Evolutionary conservation across 2,888 invertebrate species (phyloP).

Genomic region (Taenaris catops): DNA sequence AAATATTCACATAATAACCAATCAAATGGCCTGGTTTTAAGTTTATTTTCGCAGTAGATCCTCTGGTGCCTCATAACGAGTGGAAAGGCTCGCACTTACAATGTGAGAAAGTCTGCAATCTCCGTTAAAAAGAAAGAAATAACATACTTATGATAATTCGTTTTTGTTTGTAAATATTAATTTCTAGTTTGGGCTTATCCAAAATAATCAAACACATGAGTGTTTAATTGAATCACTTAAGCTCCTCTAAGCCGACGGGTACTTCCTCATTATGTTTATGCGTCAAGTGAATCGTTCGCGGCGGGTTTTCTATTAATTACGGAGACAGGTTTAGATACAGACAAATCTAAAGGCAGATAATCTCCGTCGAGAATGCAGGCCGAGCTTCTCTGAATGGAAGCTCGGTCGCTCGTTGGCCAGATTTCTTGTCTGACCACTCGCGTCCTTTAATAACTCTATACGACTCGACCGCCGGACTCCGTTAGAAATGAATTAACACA

Average conservation of each 20-base stretch:
- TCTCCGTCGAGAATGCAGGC: conserved; percentile 6
- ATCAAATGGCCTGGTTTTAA: too few species aligned
- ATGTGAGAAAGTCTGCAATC: too few species aligned
- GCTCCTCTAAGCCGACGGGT: background rate
- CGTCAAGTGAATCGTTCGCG: background rate
- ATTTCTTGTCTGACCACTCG: conserved; percentile 10
- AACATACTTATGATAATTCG: too few species aligned
- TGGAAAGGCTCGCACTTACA: too few species aligned
- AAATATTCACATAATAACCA: too few species aligned
- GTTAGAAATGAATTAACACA: conserved; percentile 10
- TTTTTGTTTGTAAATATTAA: too few species aligned
- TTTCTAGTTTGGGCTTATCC: background rate
- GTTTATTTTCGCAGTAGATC: too few species aligned
- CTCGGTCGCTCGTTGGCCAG: conserved; percentile 13
- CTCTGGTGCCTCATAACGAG: too few species aligned
- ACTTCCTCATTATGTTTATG: conserved; percentile 3
- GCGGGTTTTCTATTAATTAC: conserved; percentile 11
- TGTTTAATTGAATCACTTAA: background rate
- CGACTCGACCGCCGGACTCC: conserved; percentile 1
- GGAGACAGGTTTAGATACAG: conserved; percentile 9
- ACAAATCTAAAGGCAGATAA: conserved; percentile 9
- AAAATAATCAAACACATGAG: background rate
- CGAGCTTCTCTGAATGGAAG: conserved; percentile 9
- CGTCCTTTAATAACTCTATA: conserved; percentile 7
- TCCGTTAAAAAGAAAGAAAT: too few species aligned